Evolutionary conservation across 2,888 invertebrate species (phyloP).

Genomic region (Lapara coniferarum): DNA sequence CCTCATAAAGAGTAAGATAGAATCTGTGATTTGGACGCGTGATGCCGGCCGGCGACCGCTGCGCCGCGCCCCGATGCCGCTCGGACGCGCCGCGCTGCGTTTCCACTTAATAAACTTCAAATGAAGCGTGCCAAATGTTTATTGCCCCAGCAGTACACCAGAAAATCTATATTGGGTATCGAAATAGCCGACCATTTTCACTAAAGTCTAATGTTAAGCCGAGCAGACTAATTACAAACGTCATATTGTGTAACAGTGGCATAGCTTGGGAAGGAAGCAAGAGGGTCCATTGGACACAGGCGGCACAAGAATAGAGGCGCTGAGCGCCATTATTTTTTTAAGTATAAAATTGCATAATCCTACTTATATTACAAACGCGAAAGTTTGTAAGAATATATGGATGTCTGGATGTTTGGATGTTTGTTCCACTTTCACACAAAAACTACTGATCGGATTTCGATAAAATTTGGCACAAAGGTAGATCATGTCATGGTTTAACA

Average conservation of each 20-base stretch:
- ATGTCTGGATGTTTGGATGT: no score
- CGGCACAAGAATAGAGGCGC: no score
- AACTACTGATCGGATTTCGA: no score
- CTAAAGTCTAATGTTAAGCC: slow-evolving; percentile 38
- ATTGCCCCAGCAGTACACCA: slow-evolving; percentile 54
- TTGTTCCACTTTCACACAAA: no score
- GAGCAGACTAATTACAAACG: slow-evolving; percentile 16
- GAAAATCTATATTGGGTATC: slow-evolving; percentile 53
- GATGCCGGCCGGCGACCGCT: slow-evolving; percentile 30
- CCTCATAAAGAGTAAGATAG: slow-evolving; percentile 44
- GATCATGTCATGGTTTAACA: no score
- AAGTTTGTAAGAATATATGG: no score
- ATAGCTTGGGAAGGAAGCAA: no score
- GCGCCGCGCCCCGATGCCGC: slow-evolving; percentile 35
- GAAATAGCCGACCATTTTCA: slow-evolving; percentile 47
- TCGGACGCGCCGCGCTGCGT: slow-evolving; percentile 51
- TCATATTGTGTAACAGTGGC: not conserved
- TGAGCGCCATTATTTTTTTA: no score
- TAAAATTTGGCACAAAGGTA: no score
- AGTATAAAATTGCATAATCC: no score
- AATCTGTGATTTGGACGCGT: slow-evolving; percentile 43
- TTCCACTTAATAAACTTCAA: slow-evolving; percentile 75
- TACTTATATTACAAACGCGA: no score
- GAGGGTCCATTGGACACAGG: no score
- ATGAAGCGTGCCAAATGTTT: slow-evolving; percentile 69